These are phyloP conservation scores for Phorcus lineatus DNA, from an alignment of 2,888 invertebrate genomes.

Conservation along the genomic window DNA sequence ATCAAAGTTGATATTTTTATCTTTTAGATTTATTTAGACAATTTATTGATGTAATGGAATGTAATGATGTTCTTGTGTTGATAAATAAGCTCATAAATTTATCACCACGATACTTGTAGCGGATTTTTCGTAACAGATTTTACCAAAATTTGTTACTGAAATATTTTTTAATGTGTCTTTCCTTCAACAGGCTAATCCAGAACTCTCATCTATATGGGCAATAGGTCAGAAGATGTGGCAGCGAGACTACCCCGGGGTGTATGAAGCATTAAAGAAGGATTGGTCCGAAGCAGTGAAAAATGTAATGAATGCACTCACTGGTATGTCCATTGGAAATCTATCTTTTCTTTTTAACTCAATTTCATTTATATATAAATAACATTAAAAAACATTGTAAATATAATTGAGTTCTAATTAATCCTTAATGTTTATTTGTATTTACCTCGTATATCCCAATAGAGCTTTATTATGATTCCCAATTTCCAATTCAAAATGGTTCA, in stretches of 20 bases:
- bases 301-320: slow-evolving; percentile 88
- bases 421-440: too few relatives aligned
- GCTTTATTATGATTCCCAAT: too few relatives aligned
- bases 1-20: too few relatives aligned
- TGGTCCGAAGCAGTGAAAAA: slow-evolving; percentile 89
- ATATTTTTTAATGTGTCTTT: not conserved
- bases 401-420: too few relatives aligned
- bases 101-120: too few relatives aligned
- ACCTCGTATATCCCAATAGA: too few relatives aligned
- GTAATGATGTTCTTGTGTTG: not conserved
- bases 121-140: too few relatives aligned
- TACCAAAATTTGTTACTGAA: not conserved
- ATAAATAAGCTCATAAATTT: too few relatives aligned
- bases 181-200: slow-evolving; percentile 72
- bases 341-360: too few relatives aligned
- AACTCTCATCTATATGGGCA: slow-evolving; percentile 86
- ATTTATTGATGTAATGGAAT: not conserved
- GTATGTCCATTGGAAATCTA: slow-evolving; percentile 78
- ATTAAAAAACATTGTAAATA: too few relatives aligned
- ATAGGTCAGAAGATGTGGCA: slow-evolving; percentile 91
- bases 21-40: not conserved
- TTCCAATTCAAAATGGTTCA: too few relatives aligned
- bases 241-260: slow-evolving; percentile 88
- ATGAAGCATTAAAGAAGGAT: slow-evolving; percentile 83
- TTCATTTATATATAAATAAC: too few relatives aligned